Base-by-base conservation (phyloP, 2,113 vertebrate species). In the Atractosteus spatula region DNA sequence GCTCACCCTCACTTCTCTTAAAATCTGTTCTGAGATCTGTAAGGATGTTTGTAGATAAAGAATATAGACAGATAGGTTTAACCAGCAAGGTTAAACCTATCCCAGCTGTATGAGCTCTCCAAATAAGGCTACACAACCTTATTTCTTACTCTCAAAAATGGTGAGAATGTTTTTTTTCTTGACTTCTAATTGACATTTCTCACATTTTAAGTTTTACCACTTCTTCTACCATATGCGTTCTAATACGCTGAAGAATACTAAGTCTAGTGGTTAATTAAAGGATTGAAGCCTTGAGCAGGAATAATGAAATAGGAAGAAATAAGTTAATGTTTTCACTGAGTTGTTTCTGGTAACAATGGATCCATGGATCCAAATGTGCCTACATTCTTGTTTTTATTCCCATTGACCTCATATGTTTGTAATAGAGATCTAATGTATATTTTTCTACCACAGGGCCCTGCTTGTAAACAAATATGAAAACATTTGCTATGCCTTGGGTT, bases 1-100 rank as follows among this genome's bases (percentile, higher is more conserved):
- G 79, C 86, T 93, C 89, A 89, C 73, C 89, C 85, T 89, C 89
- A 89, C 88, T 83, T 90, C 79, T 80, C 84, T 78, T 81, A 13
- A 71, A 71, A 64, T 82, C 79, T 81, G 76, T 79, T 81, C 77
- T 85, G 80, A 82, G 77, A 81, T 68, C 71, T 81, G 75, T 78
- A 67, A 74, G 75, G 84, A 71, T 66, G 41, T 68, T 41, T 71
- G 87, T 81, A 87, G 85, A 90, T 90, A 92, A 91, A 76, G 79
- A 73, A 41, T 77, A 75, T 56, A 79, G 78, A 87, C 84, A 79
- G 80, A 76, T 79, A 83, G 71, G 65, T 82, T 85, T 83, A 83
- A 81, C 91, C 86, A 86, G 80, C 78, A 78, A 77, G 71, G 72
- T 72, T 81, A 89, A 80, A 51, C 47, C 8, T n/a, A n/a, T n/a